These are phyloP conservation scores for Neodiprion pinetum DNA, from an alignment of 1,140 invertebrate genomes.

Conservation along the genomic window DNA sequence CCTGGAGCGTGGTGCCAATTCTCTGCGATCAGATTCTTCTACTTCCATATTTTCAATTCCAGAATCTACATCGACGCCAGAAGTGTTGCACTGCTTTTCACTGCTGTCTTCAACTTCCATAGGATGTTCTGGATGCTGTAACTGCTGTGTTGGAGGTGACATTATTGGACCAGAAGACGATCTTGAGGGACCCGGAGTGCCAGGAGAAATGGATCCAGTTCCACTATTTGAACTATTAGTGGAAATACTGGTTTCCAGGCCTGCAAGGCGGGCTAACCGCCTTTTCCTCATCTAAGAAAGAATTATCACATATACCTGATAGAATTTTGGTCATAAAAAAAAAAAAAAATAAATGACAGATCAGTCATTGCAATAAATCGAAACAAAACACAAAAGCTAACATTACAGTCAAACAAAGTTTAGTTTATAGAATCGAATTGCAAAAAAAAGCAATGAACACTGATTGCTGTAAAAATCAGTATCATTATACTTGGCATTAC, in stretches of 20 bases:
- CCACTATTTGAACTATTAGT: conserved; percentile 25
- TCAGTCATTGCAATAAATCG: too few species aligned
- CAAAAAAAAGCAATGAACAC: too few species aligned
- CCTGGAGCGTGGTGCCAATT: conserved; percentile 52
- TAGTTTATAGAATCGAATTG: too few species aligned
- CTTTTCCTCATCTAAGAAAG: conserved; percentile 70
- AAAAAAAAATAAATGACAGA: conserved; percentile 11
- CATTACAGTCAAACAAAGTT: too few species aligned
- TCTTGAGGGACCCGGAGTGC: conserved; percentile 48
- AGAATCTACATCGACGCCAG: conserved; percentile 72
- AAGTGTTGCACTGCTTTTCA: conserved; percentile 60
- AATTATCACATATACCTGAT: conserved; percentile 23
- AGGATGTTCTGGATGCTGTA: conserved; percentile 49
- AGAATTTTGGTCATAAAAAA: conserved; percentile 15
- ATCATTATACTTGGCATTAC: too few species aligned
- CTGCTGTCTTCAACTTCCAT: conserved; percentile 69
- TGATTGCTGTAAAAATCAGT: too few species aligned
- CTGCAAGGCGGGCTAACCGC: conserved; percentile 71
- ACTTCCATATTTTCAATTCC: conserved; percentile 82
- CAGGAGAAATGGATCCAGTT: conserved; percentile 37
- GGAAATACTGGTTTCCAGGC: conserved; percentile 48
- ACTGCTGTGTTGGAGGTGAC: conserved; percentile 42
- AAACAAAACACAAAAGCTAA: too few species aligned
- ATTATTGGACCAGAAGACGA: conserved; percentile 46
- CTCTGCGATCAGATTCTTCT: conserved; percentile 62